Evolutionary conservation across 1,140 invertebrate species (phyloP).

Genomic region (Drosophila punjabiensis): DNA sequence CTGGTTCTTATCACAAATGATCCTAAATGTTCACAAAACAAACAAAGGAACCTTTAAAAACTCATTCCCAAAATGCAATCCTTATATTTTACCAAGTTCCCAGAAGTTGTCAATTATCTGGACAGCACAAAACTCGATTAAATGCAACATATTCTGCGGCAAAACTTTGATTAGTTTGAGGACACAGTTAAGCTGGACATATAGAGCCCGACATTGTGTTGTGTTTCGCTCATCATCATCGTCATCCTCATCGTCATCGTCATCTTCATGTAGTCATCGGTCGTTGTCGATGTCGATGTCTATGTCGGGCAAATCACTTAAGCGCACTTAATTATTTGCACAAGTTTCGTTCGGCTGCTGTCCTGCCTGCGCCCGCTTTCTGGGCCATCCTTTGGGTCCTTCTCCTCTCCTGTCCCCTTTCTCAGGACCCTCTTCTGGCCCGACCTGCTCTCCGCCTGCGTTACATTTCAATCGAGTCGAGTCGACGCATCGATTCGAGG

Average conservation of each 20-base stretch:
- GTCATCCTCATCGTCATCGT: constrained; percentile 37
- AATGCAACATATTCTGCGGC: background rate
- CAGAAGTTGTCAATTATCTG: background rate
- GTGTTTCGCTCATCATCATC: constrained; percentile 33
- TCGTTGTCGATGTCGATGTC: constrained; percentile 35
- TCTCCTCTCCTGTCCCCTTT: background rate
- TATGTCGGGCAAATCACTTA: constrained; percentile 75
- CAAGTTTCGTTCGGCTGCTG: constrained; percentile 66
- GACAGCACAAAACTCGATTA: background rate
- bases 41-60: background rate
- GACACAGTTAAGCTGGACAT: background rate
- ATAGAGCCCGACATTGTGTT: background rate
- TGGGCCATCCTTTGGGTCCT: constrained; percentile 6
- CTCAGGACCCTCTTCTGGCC: background rate
- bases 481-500: constrained; percentile 17
- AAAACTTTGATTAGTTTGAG: constrained; percentile 3
- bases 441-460: constrained; percentile 40
- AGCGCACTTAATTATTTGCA: constrained; percentile 83
- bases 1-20: background rate
- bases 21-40: background rate
- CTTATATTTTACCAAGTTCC: background rate
- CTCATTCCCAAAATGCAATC: background rate
- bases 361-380: background rate
- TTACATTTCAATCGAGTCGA: constrained; percentile 73
- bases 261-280: constrained; percentile 48